Base-by-base conservation (phyloP, 2,888 invertebrate genomes). In the Ectemnius cavifrons region DNA sequence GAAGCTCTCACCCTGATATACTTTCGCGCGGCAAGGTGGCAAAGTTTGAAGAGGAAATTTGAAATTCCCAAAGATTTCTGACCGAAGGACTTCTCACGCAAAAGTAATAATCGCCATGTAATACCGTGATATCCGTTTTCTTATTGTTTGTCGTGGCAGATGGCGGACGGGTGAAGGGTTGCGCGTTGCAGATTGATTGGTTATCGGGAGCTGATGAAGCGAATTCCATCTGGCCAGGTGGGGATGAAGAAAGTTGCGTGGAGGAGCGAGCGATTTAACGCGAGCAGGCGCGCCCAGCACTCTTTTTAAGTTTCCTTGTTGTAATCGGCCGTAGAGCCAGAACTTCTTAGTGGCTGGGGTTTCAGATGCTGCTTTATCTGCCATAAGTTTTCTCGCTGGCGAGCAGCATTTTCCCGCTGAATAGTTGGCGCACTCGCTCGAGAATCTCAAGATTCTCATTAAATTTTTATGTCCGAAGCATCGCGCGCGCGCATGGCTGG, bases 331-430 rank as follows among this genome's bases (percentile, higher is more conserved):
- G 37, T 1, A 8, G 37, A 37, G 52, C 1, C 8, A 14, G 52
- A 52, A 52, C 14, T 16, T 52, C 37, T 52, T 52, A 52, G 52
- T 2, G 52, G 37, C 37, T 8, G 37, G 37, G 37, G 52, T 52
- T 52, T 52, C 14, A 52, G 52, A 52, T 52, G 52, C n/a, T 52
- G 6, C 52, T 52, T 52, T 52, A 52, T 52, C 52, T 16, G 52
- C 16, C 52, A 52, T 52, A 52, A 52, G 52, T 52, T 52, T 52
- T 52, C 52, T 4, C 52, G 16, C 52, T 13, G 16, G 4, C 14
- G 52, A 16, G 52, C 4, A 52, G 6, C 16, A 16, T 52, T 52
- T 52, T 52, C 14, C 52, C 14, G 16, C 16, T 52, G n/a, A 52
- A 52, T 52, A 52, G 52, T 52, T 52, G 37, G 37, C 37, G 37